Evolutionary conservation across 2,797 vertebrate species (phyloP), one percentile per base, ranked within the genome.

Genomic region (Columba guinea): DNA sequence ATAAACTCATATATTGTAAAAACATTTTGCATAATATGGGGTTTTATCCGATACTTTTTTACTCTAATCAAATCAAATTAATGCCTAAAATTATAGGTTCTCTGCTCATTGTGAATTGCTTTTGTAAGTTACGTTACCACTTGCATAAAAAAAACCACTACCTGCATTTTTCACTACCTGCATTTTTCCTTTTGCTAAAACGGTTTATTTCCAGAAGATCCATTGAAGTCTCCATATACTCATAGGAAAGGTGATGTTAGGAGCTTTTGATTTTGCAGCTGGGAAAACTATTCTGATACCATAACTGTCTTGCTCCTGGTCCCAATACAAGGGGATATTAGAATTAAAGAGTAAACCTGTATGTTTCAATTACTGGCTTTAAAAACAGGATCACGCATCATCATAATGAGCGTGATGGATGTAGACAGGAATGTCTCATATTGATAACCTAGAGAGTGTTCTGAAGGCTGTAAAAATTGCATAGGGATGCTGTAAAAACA

Each of bases 71-170:
- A 92, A 95, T 53, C 39, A 91, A 95, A 92, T 69, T 62, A 64
- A 56, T 94, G 80, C 10, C 39, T 77, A 89, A 86, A 96, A 83
- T 89, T 69, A 89, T 11, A 95, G 89, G 68, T 53, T 91, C 49
- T 53, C 68, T 80, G 32, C 37, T 87, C 52, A 77, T 39, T 74
- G 17, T 49, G 68, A 87, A 68, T 82, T 87, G 46, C n/a, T 89
- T 87, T 74, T 80, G 17, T 62, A 77, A 90, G 63, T 32, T 60
- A 62, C 18, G 39, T 51, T 70, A 70, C 15, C 49, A 34, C 21
- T 82, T 35, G 5, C 23, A 86, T 62, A 28, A 37, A 77, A 63
- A 69, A 64, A 62, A 12, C n/a, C 13, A 64, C 18, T 39, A 18
- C 3, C 51, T 67, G 32, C 7, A n/a, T n/a, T n/a, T n/a, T n/a